Percentiles rank a stretch among this genome's conserved stretches.
Evolutionary conservation across 2,113 vertebrate genomes (phyloP).

Genomic region (Podarcis cretensis): DNA sequence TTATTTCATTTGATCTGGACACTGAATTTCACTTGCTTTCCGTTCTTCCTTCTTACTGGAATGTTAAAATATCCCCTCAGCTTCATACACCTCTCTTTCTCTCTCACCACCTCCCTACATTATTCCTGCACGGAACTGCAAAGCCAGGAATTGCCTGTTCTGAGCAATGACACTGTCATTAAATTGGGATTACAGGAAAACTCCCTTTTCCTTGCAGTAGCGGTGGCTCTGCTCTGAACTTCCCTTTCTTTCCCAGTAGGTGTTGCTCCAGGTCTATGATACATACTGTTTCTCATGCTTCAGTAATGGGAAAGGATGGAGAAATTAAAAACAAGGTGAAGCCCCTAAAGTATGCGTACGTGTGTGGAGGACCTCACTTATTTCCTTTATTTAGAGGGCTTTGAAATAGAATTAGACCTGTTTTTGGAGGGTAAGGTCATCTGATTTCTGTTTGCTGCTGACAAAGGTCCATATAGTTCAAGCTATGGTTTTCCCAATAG

Average conservation of each 20-base stretch:
- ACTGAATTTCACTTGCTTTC: too few species aligned
- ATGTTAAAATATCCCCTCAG: too few species aligned
- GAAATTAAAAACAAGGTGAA: slow-evolving; percentile 22
- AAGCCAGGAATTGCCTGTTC: neutral
- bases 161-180: neutral
- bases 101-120: too few species aligned
- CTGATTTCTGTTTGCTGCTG: neutral
- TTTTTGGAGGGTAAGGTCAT: neutral
- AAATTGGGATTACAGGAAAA: too few species aligned
- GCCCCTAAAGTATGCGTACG: neutral
- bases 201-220: neutral
- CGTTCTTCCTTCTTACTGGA: too few species aligned
- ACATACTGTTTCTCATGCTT: neutral
- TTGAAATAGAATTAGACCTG: too few species aligned
- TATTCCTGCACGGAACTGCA: too few species aligned
- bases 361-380: neutral
- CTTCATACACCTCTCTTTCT: neutral
- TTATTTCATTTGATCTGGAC: too few species aligned
- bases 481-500: too few species aligned
- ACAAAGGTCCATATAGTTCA: too few species aligned
- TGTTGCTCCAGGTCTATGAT: neutral
- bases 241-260: slow-evolving; percentile 7
- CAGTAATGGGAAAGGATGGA: neutral
- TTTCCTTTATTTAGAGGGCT: neutral
- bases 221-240: accelerated